Evolutionary conservation across 2,888 invertebrate species (phyloP).

Genomic region (Deilephila elpenor): DNA sequence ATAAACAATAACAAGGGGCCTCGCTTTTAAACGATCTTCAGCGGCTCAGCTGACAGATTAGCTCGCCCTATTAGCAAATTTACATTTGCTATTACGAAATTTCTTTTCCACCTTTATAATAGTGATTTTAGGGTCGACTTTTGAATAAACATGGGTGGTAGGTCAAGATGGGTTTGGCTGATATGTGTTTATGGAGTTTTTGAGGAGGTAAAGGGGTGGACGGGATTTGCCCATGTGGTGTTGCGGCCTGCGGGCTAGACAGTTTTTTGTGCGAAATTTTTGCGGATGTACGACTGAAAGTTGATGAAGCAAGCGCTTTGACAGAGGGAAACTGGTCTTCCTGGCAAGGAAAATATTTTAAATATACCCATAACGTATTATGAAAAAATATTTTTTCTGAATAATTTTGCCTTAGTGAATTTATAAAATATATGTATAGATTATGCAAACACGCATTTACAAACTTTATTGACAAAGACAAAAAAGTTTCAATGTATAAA

Average conservation of each 20-base stretch:
- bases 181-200: slow-evolving; percentile 79
- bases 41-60: slow-evolving; percentile 83
- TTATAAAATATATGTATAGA: background rate
- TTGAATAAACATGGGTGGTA: slow-evolving; percentile 35
- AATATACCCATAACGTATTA: too few species aligned
- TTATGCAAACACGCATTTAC: background rate
- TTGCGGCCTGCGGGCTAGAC: slow-evolving; percentile 58
- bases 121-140: slow-evolving; percentile 43
- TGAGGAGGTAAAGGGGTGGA: slow-evolving; percentile 70
- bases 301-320: background rate
- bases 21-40: slow-evolving; percentile 82
- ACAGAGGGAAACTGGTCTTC: background rate
- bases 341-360: background rate
- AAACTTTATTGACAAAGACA: background rate
- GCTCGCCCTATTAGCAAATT: slow-evolving; percentile 69
- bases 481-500: background rate
- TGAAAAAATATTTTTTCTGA: too few species aligned
- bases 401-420: background rate
- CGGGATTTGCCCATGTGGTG: slow-evolving; percentile 72
- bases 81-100: slow-evolving; percentile 44
- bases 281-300: slow-evolving; percentile 2
- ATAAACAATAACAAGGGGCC: slow-evolving; percentile 82
- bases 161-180: slow-evolving; percentile 63
- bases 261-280: slow-evolving; percentile 37
- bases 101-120: slow-evolving; percentile 35